Conservation (phyloP, 2,797 vertebrate genomes). For the Spatula clypeata region DNA sequence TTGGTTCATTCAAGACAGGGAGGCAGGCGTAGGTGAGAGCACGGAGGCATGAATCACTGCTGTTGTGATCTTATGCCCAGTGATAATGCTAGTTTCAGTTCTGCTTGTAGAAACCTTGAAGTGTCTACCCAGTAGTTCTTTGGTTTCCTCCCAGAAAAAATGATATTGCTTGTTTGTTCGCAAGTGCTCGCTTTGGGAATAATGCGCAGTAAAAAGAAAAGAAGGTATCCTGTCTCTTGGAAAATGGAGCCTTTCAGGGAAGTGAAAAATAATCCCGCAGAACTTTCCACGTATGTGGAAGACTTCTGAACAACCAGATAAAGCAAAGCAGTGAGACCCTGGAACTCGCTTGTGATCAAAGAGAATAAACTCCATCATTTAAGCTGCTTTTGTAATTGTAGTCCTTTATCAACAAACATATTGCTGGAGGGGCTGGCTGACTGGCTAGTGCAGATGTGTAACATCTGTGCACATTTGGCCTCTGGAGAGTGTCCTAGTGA, state of each 20-base stretch:
- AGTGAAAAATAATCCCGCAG: background rate
- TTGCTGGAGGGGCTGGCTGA: conserved; percentile 16
- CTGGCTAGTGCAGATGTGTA: conserved; percentile 50
- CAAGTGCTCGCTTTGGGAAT: background rate
- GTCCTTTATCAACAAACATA: conserved; percentile 16
- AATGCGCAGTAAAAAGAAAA: background rate
- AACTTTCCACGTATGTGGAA: background rate
- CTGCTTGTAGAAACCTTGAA: background rate
- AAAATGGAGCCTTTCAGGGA: background rate
- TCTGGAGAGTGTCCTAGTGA: conserved; percentile 43
- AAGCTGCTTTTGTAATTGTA: background rate
- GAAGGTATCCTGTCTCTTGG: background rate
- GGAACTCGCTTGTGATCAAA: conserved; percentile 32
- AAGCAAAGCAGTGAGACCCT: background rate
- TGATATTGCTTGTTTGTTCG: background rate
- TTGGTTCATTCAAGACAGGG: background rate
- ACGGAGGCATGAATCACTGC: background rate
- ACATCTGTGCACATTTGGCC: conserved; percentile 45
- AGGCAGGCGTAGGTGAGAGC: background rate
- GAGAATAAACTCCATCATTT: conserved; percentile 8
- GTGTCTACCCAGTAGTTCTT: background rate
- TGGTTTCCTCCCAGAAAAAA: background rate
- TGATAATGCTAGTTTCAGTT: conserved; percentile 17
- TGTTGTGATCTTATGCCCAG: background rate
- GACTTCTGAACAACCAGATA: background rate